Evolutionary conservation across 2,113 vertebrate species (phyloP).

Genomic region (Mus spicilegus): DNA sequence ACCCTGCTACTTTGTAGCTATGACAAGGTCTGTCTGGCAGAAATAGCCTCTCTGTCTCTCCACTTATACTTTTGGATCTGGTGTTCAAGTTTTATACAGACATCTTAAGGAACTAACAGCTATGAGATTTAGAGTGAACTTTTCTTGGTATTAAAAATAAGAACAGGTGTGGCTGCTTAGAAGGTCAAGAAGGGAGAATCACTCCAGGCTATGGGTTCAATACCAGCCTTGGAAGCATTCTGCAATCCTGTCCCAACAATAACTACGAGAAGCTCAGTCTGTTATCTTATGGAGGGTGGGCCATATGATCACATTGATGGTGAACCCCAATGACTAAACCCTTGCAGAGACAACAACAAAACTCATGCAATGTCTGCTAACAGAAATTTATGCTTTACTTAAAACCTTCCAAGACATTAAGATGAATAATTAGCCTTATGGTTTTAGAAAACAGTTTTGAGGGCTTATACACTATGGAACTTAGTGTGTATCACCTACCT

Average conservation of each 20-base stretch:
- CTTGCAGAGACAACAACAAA: not conserved
- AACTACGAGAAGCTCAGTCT: not conserved
- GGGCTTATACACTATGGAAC: conserved; percentile 31
- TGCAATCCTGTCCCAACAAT: not conserved
- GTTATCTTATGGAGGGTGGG: not conserved
- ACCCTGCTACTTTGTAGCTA: not conserved
- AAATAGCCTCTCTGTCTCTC: not conserved
- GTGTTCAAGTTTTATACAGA: not conserved
- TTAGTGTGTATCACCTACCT: not conserved
- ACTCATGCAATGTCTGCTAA: not conserved
- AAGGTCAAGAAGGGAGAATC: not conserved
- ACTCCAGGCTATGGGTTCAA: not conserved
- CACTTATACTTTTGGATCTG: not conserved
- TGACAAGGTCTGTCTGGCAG: not conserved
- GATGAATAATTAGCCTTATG: not conserved
- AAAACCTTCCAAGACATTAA: conserved; percentile 42
- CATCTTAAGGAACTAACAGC: conserved; percentile 31
- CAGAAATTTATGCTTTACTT: not conserved
- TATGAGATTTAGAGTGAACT: not conserved
- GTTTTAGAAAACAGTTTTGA: conserved; percentile 34
- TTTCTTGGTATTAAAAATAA: not conserved
- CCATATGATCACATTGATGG: not conserved
- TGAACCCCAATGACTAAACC: not conserved
- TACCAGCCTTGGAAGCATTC: not conserved
- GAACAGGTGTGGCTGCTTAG: not conserved